phyloP scores from a whole-genome alignment of 2,888 invertebrate genomes.

The Cataglyphis albicans region DNA sequence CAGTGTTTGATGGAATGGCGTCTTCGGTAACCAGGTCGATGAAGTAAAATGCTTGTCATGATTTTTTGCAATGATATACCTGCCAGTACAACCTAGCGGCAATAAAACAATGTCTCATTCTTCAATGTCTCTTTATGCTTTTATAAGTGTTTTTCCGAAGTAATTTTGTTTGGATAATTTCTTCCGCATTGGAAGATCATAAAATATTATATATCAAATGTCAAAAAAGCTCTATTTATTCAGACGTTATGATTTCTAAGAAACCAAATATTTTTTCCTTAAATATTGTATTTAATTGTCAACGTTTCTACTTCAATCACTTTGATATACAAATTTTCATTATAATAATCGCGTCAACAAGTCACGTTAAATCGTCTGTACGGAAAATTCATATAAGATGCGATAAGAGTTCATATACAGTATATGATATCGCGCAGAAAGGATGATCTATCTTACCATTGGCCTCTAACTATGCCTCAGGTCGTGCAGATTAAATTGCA shows the following conservation, averaged over 20 bases:
- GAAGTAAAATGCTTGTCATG: constrained; percentile 48
- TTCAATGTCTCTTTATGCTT: constrained; percentile 29
- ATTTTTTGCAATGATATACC: constrained; percentile 35
- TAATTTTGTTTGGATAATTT: constrained; percentile 14
- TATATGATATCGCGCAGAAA: background rate
- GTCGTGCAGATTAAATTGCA: constrained; percentile 2
- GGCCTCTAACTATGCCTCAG: background rate
- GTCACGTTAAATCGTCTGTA: background rate
- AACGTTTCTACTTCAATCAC: background rate
- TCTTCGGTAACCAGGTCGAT: constrained; percentile 43
- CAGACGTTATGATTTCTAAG: background rate
- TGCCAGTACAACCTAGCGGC: constrained; percentile 21
- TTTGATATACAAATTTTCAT: background rate
- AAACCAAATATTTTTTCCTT: background rate
- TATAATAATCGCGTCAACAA: background rate
- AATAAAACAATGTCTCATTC: constrained; percentile 32
- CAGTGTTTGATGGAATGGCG: constrained; percentile 41
- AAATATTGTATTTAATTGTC: background rate
- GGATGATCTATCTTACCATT: constrained; percentile 13
- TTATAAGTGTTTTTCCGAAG: constrained; percentile 42
- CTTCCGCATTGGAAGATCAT: background rate
- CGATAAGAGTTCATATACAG: background rate
- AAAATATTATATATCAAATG: background rate
- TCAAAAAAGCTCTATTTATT: background rate
- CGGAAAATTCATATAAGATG: background rate